Evolutionary conservation across 2,888 invertebrate species (phyloP).

Genomic region (Clepsis dumicolana): DNA sequence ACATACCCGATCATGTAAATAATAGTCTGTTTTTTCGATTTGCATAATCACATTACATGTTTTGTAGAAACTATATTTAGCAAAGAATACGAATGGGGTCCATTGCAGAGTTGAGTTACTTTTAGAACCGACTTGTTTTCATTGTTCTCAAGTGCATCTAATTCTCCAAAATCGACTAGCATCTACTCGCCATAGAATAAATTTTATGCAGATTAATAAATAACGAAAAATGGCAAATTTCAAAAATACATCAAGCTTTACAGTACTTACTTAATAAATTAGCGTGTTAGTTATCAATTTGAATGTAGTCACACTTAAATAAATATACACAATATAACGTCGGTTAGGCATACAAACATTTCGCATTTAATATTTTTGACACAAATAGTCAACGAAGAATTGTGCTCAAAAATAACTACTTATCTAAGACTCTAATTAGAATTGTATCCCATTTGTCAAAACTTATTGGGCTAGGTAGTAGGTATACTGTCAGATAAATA

Average conservation of each 20-base stretch:
- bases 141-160: not conserved
- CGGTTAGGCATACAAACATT: not conserved
- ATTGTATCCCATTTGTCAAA: too few relatives aligned
- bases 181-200: slow-evolving; percentile 33
- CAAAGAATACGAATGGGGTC: not conserved
- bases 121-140: not conserved
- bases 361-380: not conserved
- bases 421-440: too few relatives aligned
- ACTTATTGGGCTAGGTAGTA: too few relatives aligned
- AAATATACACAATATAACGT: not conserved
- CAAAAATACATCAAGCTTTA: not conserved
- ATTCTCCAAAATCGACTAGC: slow-evolving; percentile 32
- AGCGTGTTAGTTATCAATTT: not conserved
- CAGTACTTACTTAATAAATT: slow-evolving; percentile 7
- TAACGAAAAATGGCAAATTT: slow-evolving; percentile 17
- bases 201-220: slow-evolving; percentile 5
- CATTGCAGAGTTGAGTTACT: too few relatives aligned
- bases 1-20: slow-evolving; percentile 31
- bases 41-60: not conserved
- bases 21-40: not conserved
- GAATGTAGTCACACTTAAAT: not conserved
- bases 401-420: too few relatives aligned
- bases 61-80: not conserved
- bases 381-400: too few relatives aligned
- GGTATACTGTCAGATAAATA: too few relatives aligned